phyloP scores from a whole-genome alignment of 2,888 invertebrate species.

The Azorinus chamasolen region DNA sequence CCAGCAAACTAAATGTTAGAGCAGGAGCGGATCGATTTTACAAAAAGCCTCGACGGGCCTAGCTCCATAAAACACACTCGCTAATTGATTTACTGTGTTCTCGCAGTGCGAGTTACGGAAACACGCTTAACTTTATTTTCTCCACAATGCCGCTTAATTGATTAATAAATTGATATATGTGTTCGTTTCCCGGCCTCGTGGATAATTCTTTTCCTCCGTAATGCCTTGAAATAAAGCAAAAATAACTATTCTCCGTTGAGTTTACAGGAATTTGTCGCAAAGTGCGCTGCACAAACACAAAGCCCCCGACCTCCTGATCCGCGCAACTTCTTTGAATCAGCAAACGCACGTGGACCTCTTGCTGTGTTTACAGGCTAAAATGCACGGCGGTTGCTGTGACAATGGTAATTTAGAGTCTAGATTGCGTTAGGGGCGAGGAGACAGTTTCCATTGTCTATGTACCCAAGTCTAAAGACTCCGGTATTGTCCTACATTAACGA shows the following conservation, averaged over 20 bases:
- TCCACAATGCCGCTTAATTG: slow-evolving; percentile 34
- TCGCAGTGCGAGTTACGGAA: slow-evolving; percentile 23
- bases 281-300: slow-evolving; percentile 34
- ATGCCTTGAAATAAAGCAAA: slow-evolving; percentile 4
- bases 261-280: slow-evolving; percentile 20
- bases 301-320: slow-evolving; percentile 9
- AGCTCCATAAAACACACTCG: slow-evolving; percentile 19
- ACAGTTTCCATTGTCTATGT: too few species aligned
- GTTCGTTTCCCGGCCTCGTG: slow-evolving; percentile 8
- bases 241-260: neutral
- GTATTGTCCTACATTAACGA: too few species aligned
- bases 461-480: too few species aligned
- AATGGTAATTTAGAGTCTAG: too few species aligned
- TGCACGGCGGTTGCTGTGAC: too few species aligned
- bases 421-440: too few species aligned
- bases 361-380: too few species aligned
- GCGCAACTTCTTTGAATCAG: neutral
- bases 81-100: slow-evolving; percentile 66
- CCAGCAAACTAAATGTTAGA: too few species aligned
- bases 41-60: too few species aligned
- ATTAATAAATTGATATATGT: slow-evolving; percentile 60
- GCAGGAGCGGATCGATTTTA: too few species aligned
- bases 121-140: slow-evolving; percentile 11
- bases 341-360: too few species aligned
- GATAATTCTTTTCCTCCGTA: slow-evolving; percentile 8